Evolutionary conservation across 2,888 invertebrate genomes (phyloP), one percentile per base, ranked within the genome.

Genomic region (Tenthredo distinguenda): DNA sequence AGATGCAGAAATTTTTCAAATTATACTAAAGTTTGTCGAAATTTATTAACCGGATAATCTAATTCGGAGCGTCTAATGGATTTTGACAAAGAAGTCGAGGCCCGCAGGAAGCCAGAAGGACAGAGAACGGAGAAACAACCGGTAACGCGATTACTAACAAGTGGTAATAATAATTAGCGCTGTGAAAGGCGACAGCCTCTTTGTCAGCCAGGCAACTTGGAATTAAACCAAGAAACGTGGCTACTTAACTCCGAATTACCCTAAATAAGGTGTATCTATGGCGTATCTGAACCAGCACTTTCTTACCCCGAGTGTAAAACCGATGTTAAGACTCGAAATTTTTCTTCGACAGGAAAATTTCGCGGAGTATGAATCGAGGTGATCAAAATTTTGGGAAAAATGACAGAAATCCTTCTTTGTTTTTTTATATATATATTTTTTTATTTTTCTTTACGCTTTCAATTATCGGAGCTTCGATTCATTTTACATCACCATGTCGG

Each of bases 161-260:
- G 62, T 87, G 88, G 87, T 87, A 87, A 88, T 88, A 87, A 89
- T 87, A 88, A 88, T 88, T 88, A 87, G 86, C 87, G 85, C 40
- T 37, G 65, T 43, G 71, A 72, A 74, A 72, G 2, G 82, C 43
- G 85, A 85, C 79, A 82, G 79, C 50, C 82, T 76, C 62, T 47
- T 81, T 40, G 65, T 40, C 68, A 76, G 21, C 68, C 26, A 26
- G 50, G 85, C 12, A 31, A 31, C 50, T 81, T 62, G 58, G 81
- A 62, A 81, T 81, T 81, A 58, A 81, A 81, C 58, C 58, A 62
- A 81, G 79, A 81, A 81, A 81, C 81, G 58, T 81, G 34, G 26
- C 81, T 62, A 40, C 81, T 81, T 15, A 81, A 81, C 62, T 81
- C 62, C 37, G 62, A 58, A 81, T 81, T 58, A 81, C 40, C 40